phyloP scores from a whole-genome alignment of 2,113 vertebrate species.

The Tragelaphus strepsiceros region DNA sequence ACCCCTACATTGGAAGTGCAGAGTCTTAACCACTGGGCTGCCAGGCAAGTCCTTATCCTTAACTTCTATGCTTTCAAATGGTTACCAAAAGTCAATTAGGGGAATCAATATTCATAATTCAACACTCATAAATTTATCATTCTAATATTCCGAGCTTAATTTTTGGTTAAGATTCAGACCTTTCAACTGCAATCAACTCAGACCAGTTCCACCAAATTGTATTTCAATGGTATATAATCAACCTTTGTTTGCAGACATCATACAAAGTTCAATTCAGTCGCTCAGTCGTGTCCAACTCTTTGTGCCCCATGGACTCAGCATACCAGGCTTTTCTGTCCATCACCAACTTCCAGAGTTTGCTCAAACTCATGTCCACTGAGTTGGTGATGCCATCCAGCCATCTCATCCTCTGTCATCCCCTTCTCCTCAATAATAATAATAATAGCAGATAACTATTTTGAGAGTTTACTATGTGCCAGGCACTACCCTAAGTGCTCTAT shows the following conservation, averaged over 20 bases:
- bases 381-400: not conserved
- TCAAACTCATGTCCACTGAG: not conserved
- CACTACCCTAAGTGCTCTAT: not conserved
- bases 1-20: not conserved
- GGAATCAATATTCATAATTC: not conserved
- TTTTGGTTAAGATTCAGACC: not conserved
- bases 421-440: not conserved
- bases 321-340: not conserved
- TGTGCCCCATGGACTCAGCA: not conserved
- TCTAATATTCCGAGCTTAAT: slow-evolving; percentile 16
- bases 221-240: not conserved
- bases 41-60: not conserved
- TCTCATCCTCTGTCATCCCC: not conserved
- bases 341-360: not conserved
- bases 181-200: not conserved
- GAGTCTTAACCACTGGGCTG: not conserved
- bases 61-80: not conserved
- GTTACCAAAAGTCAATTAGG: slow-evolving; percentile 9
- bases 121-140: not conserved
- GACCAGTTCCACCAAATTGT: not conserved
- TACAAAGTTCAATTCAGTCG: not conserved
- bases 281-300: not conserved
- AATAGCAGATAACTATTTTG: not conserved
- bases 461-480: not conserved
- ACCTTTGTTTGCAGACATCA: not conserved